These are phyloP conservation scores for Turnix velox DNA, from an alignment of 2,113 vertebrate genomes.

Conservation along the genomic window DNA sequence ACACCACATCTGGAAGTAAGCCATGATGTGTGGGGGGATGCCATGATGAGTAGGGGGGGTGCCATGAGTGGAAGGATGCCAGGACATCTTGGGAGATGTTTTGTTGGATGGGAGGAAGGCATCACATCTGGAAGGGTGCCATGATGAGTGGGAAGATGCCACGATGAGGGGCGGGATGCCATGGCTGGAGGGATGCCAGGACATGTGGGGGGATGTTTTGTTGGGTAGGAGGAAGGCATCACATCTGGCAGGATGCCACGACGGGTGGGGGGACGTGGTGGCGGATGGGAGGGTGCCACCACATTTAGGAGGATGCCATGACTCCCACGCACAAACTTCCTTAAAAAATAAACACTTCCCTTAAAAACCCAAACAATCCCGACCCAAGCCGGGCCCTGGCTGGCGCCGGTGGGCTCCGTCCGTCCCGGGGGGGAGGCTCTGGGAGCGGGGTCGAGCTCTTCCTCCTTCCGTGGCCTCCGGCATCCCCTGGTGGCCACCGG, in stretches of 20 bases:
- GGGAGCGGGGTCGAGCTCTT: no score
- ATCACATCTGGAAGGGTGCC: accelerated
- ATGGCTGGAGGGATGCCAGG: not conserved
- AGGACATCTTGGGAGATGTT: not conserved
- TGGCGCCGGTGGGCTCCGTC: no score
- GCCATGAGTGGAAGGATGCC: no score
- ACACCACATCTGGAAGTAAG: not conserved
- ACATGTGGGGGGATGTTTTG: not conserved
- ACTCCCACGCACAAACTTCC: not conserved
- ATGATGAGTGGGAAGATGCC: not conserved
- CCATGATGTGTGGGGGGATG: not conserved
- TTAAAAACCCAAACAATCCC: no score
- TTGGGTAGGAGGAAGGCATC: not conserved
- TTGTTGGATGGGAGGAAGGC: no score
- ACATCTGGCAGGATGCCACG: not conserved
- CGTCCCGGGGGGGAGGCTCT: not conserved
- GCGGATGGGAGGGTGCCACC: not conserved
- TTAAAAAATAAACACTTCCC: accelerated
- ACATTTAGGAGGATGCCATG: not conserved
- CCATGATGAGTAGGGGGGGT: not conserved
- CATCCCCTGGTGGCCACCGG: not conserved
- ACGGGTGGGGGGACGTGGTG: not conserved
- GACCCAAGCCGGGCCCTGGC: not conserved
- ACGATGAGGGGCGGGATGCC: no score
- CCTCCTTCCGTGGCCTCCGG: not conserved